These are phyloP conservation scores for Siphlonurus alternatus DNA, from an alignment of 2,888 invertebrate species.

Conservation along the genomic window DNA sequence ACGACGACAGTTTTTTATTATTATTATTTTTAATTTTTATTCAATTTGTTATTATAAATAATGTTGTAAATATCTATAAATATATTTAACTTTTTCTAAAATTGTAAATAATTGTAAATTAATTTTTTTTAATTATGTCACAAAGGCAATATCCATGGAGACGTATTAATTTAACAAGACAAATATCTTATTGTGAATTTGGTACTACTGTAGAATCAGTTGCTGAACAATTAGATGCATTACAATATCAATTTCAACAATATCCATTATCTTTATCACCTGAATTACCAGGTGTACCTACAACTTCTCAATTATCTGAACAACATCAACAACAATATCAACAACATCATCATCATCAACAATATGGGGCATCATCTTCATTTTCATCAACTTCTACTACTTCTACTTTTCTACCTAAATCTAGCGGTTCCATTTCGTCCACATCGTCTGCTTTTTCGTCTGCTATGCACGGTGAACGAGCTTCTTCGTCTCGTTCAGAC, in stretches of 20 bases:
- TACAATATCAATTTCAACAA: conserved; percentile 9
- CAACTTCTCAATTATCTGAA: background rate
- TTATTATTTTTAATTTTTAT: too few relatives aligned
- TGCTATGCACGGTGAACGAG: too few relatives aligned
- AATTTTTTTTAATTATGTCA: conserved; percentile 6
- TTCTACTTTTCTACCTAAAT: background rate
- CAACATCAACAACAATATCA: background rate
- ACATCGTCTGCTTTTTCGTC: background rate
- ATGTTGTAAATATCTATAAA: too few relatives aligned
- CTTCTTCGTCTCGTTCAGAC: too few relatives aligned
- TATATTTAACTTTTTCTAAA: too few relatives aligned
- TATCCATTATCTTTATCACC: conserved; percentile 12
- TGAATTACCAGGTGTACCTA: conserved; percentile 9
- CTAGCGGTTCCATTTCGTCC: background rate
- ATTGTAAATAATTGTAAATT: too few relatives aligned
- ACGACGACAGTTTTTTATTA: too few relatives aligned
- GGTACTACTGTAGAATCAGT: conserved; percentile 6
- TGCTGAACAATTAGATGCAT: conserved; percentile 11
- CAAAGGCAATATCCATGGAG: conserved; percentile 8
- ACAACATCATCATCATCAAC: background rate
- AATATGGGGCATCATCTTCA: background rate
- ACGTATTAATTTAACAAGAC: conserved; percentile 5
- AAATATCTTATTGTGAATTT: conserved; percentile 8
- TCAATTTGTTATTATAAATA: too few relatives aligned
- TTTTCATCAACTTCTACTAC: background rate